phyloP scores from a whole-genome alignment of 2,888 invertebrate species.

The Apotomis capreana region DNA sequence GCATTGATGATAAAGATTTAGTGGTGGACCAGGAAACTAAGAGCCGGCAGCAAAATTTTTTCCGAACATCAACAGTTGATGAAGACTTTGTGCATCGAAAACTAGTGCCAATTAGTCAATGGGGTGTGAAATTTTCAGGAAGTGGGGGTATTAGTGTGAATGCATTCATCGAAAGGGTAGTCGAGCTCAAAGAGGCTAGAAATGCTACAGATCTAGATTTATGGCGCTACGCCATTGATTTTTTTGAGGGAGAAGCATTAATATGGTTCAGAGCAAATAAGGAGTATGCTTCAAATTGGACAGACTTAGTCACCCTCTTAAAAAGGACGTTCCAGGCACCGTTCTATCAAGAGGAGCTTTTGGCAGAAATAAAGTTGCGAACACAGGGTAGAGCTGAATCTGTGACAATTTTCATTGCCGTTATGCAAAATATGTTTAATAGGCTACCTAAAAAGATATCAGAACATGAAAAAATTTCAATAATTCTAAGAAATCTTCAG shows the following conservation, averaged over 20 bases:
- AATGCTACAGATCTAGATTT: too few relatives aligned
- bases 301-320: background rate
- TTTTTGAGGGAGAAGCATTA: too few relatives aligned
- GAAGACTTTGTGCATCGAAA: background rate
- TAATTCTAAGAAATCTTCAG: background rate
- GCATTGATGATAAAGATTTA: background rate
- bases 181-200: background rate
- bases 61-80: conserved; percentile 2
- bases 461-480: background rate
- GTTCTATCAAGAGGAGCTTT: conserved; percentile 5
- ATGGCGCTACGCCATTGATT: too few relatives aligned
- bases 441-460: background rate
- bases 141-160: background rate
- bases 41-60: background rate
- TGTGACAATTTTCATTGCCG: background rate
- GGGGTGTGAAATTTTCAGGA: conserved; percentile 7
- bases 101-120: conserved; percentile 9
- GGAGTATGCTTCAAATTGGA: conserved; percentile 1
- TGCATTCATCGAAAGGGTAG: background rate
- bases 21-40: background rate
- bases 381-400: background rate
- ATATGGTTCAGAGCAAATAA: conserved; percentile 8
- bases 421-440: background rate
- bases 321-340: background rate
- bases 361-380: background rate